Base-by-base conservation (phyloP, 2,888 invertebrate species). In the Phragmatobia fuliginosa region DNA sequence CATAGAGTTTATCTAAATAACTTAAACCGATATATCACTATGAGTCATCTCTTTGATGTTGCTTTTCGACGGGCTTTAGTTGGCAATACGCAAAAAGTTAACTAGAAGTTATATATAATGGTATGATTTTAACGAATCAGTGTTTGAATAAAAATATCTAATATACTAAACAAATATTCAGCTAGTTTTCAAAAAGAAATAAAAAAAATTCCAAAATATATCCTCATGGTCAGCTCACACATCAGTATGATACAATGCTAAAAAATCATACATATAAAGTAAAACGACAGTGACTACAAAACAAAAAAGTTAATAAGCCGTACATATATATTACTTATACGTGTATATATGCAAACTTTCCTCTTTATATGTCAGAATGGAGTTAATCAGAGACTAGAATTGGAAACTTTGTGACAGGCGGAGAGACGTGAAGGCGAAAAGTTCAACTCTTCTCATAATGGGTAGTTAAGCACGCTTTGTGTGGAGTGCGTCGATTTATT, bases 71-170 rank as follows among this genome's bases (percentile, higher is more conserved):
- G 75, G 72, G 82, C 80, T 85, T 85, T 82, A 78, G 83, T 82
- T 79, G 78, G 74, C 78, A 83, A 84, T 85, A 82, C 80, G 84
- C 83, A 85, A 86, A 88, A 88, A 88, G 85, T 86, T 84, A 81
- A 82, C 86, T 85, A 87, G 87, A 88, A 86, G 86, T 84, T 80
- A 78, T 77, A 70, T 75, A 80, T 81, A 83, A 74, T 77, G 74
- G 72, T 74, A 76, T 81, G 83, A 82, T 86, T 88, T 86, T 88
- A 90, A 89, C 88, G 87, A 88, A 88, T 84, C 85, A 77, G 83
- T 77, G 85, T 85, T 81, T 81, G 83, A 87, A 87, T 86, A 82
- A 85, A 81, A 83, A 79, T 78, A 80, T 80, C 74, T 71, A 72
- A 74, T 71, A 68, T 76, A 41, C 70, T 28, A 74, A 78, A 69